These are phyloP conservation scores for Percina caprodes DNA, from an alignment of 2,113 vertebrate species.

Conservation along the genomic window DNA sequence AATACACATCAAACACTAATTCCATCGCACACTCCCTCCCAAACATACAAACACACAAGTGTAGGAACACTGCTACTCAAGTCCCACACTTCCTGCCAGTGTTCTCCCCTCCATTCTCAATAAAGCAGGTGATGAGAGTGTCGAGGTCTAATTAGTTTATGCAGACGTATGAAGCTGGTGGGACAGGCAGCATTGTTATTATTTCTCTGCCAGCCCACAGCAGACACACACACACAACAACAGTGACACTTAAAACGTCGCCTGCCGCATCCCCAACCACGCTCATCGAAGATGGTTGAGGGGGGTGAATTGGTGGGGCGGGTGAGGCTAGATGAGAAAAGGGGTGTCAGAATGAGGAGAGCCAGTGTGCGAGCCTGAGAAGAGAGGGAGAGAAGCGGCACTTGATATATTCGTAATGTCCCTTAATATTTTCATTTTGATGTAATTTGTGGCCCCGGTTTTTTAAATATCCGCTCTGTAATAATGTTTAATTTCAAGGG, in stretches of 20 bases:
- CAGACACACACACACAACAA: constrained; percentile 70
- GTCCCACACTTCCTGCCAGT: constrained; percentile 69
- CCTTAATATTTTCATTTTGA: constrained; percentile 99
- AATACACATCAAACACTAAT: constrained; percentile 61
- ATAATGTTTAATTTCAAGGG: constrained; percentile 99
- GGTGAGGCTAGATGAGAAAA: constrained; percentile 64
- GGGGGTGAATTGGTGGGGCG: constrained; percentile 48
- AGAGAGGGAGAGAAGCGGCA: constrained; percentile 86
- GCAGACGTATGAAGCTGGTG: constrained; percentile 90
- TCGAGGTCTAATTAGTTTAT: constrained; percentile 93
- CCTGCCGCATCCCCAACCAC: constrained; percentile 81
- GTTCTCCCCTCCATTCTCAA: constrained; percentile 79
- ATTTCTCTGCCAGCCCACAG: constrained; percentile 88
- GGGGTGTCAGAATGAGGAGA: constrained; percentile 71
- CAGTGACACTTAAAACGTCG: constrained; percentile 88
- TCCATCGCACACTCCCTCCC: constrained; percentile 49
- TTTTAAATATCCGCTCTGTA: constrained; percentile 99
- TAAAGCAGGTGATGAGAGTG: constrained; percentile 84
- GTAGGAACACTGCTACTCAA: constrained; percentile 56
- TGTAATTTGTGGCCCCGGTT: constrained; percentile 99
- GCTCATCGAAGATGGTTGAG: constrained; percentile 62
- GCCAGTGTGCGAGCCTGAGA: constrained; percentile 60
- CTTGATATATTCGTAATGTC: constrained; percentile 98
- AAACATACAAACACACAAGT: constrained; percentile 65
- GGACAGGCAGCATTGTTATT: constrained; percentile 93